These are phyloP conservation scores for Salvator merianae DNA, from an alignment of 2,113 vertebrate species.

Conservation along the genomic window DNA sequence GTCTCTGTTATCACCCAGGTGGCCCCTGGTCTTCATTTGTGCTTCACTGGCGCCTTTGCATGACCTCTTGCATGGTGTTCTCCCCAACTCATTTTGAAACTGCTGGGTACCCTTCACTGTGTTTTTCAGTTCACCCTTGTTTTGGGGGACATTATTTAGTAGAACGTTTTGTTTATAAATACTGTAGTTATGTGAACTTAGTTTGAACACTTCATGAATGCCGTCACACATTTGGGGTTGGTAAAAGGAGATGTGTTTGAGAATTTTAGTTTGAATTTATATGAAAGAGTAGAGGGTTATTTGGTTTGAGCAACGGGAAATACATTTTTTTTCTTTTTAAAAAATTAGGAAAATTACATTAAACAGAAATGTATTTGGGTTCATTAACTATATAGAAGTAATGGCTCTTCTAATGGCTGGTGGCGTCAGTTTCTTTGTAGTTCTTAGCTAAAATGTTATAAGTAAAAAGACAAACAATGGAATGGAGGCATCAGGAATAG, in stretches of 20 bases:
- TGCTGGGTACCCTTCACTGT: constrained; percentile 47
- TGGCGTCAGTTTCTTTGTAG: neutral
- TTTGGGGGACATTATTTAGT: constrained; percentile 1
- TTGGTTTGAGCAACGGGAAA: neutral
- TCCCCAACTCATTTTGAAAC: constrained; percentile 63
- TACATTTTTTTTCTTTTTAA: neutral
- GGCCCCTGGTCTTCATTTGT: constrained; percentile 75
- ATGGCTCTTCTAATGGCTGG: neutral
- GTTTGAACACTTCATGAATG: neutral
- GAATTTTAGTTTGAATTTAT: neutral
- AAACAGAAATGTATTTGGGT: neutral
- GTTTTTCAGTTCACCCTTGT: constrained; percentile 40
- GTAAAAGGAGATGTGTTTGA: neutral
- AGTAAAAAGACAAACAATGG: too few species aligned
- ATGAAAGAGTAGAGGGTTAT: neutral
- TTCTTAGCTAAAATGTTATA: neutral
- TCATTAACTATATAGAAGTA: neutral
- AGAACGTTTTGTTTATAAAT: constrained; percentile 7
- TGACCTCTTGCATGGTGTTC: constrained; percentile 84
- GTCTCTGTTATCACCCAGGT: constrained; percentile 72
- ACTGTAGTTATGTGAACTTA: constrained; percentile 2
- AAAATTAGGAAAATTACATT: neutral
- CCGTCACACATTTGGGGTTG: neutral
- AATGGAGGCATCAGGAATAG: too few species aligned
- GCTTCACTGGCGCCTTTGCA: constrained; percentile 80